A percentile compares a stretch with the other conserved stretches of the same genome.
phyloP scores from a whole-genome alignment of 2,888 invertebrate genomes.

The Marronus borbonicus region DNA sequence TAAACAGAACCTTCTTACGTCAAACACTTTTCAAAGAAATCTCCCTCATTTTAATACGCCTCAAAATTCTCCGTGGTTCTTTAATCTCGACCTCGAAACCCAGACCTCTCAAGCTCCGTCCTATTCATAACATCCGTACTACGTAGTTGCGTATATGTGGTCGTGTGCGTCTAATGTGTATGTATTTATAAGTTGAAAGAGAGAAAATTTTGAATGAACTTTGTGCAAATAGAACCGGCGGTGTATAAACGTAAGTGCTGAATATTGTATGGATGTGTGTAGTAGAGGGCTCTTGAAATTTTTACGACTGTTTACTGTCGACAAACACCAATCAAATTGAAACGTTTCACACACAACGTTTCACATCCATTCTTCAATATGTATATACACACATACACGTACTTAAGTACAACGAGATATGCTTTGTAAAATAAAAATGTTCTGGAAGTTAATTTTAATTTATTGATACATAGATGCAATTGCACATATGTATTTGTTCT shows the following conservation, averaged over 20 bases:
- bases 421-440: not conserved
- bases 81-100: constrained; percentile 24
- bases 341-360: constrained; percentile 23
- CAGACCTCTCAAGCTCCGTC: constrained; percentile 16
- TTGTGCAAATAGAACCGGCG: constrained; percentile 30
- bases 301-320: constrained; percentile 41
- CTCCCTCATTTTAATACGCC: constrained; percentile 35
- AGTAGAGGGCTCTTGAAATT: constrained; percentile 40
- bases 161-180: not conserved
- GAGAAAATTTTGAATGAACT: constrained; percentile 26
- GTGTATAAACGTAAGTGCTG: not conserved
- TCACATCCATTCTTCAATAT: not conserved
- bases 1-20: not conserved
- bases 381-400: not conserved
- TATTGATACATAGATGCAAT: too few species aligned
- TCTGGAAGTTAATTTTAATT: too few species aligned
- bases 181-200: constrained; percentile 25
- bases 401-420: constrained; percentile 6
- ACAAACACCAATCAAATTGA: constrained; percentile 29
- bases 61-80: constrained; percentile 26
- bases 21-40: constrained; percentile 38
- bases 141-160: not conserved
- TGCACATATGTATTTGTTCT: too few species aligned
- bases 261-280: constrained; percentile 22
- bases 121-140: constrained; percentile 11